Percentiles rank a stretch among this genome's conserved stretches.
These are phyloP conservation scores for Drosophila kanapiae DNA, from an alignment of 1,140 invertebrate species.

Conservation along the genomic window DNA sequence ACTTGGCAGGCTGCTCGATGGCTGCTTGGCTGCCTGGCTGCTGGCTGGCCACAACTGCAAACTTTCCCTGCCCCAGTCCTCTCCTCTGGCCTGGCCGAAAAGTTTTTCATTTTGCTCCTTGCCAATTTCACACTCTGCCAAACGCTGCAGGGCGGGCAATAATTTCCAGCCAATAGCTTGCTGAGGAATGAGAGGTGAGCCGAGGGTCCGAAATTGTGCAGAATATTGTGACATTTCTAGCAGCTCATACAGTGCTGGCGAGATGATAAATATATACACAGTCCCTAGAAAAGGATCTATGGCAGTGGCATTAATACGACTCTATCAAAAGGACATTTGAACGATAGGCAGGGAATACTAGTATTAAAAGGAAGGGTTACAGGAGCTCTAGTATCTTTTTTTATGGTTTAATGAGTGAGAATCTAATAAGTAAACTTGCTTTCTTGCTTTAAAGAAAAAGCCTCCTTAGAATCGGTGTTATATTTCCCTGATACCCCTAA, in stretches of 20 bases:
- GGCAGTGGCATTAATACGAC: background rate
- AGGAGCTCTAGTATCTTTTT: background rate
- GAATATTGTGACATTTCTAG: conserved; percentile 46
- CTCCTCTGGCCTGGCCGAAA: conserved; percentile 46
- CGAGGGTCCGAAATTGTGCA: conserved; percentile 37
- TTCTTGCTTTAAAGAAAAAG: background rate
- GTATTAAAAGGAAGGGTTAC: background rate
- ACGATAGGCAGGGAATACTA: background rate
- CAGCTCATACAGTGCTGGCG: conserved; percentile 4
- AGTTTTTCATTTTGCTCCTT: conserved; percentile 79
- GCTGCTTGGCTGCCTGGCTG: conserved; percentile 21
- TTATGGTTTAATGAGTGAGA: background rate
- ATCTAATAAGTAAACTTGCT: background rate
- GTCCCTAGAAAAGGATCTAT: background rate
- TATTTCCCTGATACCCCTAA: too few species aligned
- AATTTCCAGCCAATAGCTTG: conserved; percentile 63
- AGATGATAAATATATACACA: conserved; percentile 2
- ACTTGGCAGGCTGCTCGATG: conserved; percentile 46
- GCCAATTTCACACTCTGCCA: conserved; percentile 82
- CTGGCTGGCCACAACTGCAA: conserved; percentile 22
- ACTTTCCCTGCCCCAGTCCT: background rate
- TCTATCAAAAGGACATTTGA: conserved; percentile 1
- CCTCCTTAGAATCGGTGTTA: too few species aligned
- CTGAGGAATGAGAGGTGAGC: conserved; percentile 37
- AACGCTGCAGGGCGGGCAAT: conserved; percentile 73